A percentile compares a stretch with the other conserved stretches of the same genome.
These are phyloP conservation scores for Hypsopygia costalis DNA, from an alignment of 2,888 invertebrate genomes.

Conservation along the genomic window DNA sequence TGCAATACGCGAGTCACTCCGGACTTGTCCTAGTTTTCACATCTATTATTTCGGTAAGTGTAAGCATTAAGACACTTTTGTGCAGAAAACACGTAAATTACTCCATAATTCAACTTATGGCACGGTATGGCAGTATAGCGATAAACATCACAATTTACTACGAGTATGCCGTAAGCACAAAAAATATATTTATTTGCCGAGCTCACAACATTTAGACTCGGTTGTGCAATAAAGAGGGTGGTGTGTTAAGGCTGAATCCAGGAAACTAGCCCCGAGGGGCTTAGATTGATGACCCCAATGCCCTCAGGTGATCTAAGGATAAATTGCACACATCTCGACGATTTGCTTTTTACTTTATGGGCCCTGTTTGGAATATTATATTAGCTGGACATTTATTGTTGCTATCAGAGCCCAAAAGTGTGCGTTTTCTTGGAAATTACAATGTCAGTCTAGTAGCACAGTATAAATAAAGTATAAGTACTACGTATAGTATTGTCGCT, in stretches of 20 bases:
- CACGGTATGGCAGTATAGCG: conserved; percentile 15
- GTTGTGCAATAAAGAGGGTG: conserved; percentile 45
- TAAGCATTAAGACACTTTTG: too few species aligned
- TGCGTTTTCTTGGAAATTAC: background rate
- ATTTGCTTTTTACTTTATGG: conserved; percentile 34
- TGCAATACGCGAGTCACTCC: too few species aligned
- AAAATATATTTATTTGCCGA: conserved; percentile 17
- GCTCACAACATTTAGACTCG: conserved; percentile 29
- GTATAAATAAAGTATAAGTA: too few species aligned
- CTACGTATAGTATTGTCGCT: too few species aligned
- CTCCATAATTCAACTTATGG: too few species aligned
- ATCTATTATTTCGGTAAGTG: too few species aligned
- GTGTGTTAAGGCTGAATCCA: conserved; percentile 47
- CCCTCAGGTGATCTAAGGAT: conserved; percentile 56
- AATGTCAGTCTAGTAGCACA: too few species aligned
- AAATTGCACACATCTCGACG: conserved; percentile 31
- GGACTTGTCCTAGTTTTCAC: too few species aligned
- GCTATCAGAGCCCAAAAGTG: too few species aligned
- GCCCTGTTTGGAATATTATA: conserved; percentile 8
- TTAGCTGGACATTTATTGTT: background rate
- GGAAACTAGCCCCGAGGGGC: conserved; percentile 56
- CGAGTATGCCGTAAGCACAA: conserved; percentile 5
- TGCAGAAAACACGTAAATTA: too few species aligned
- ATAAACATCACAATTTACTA: conserved; percentile 12
- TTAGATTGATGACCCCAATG: conserved; percentile 63